A percentile compares a stretch with the other conserved stretches of the same genome.
Evolutionary conservation across 2,888 invertebrate species (phyloP).

Genomic region (Cepaea hortensis): DNA sequence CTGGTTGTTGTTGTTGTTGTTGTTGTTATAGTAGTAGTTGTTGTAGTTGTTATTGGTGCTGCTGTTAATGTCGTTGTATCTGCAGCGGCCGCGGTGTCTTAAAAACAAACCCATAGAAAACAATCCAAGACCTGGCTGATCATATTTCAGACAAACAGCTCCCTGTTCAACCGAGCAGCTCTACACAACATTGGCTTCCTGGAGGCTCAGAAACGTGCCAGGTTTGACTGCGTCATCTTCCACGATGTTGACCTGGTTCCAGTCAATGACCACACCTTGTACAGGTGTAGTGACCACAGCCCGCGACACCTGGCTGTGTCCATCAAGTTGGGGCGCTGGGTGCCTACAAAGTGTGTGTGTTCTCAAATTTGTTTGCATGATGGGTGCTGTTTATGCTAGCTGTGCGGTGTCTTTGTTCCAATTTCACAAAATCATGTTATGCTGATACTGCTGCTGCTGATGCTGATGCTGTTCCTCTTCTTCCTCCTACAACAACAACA

Average conservation of each 20-base stretch:
- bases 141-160: neutral
- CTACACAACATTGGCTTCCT: constrained; percentile 4
- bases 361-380: neutral
- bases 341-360: neutral
- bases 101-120: too few species aligned
- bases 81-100: too few species aligned
- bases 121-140: too few species aligned
- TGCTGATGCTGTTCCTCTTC: too few species aligned
- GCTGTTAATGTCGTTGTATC: too few species aligned
- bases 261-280: neutral
- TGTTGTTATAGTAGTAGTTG: neutral
- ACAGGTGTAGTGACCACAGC: neutral
- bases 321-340: neutral
- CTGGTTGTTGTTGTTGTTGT: neutral
- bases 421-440: too few species aligned
- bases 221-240: constrained; percentile 19
- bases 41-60: too few species aligned
- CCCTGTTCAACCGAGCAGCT: constrained; percentile 9
- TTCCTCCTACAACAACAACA: too few species aligned
- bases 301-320: neutral
- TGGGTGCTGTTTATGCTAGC: too few species aligned
- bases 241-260: constrained; percentile 19
- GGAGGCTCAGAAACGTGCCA: neutral
- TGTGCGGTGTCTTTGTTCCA: too few species aligned
- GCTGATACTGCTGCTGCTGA: too few species aligned